These are phyloP conservation scores for Geococcyx californianus DNA, from an alignment of 2,113 vertebrate species.

Conservation along the genomic window DNA sequence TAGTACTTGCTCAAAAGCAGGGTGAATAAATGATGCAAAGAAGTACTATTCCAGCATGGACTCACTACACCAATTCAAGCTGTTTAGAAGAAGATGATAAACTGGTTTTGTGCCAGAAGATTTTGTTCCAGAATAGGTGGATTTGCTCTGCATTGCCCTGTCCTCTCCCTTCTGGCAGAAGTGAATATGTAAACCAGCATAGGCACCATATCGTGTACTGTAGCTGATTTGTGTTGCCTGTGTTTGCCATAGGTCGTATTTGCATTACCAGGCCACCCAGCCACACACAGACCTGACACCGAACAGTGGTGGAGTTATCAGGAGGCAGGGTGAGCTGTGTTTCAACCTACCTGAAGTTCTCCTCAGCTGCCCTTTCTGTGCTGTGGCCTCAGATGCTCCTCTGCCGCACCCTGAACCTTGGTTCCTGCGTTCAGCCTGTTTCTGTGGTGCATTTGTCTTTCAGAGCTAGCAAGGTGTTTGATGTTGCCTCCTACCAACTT, in stretches of 20 bases:
- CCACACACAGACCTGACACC: accelerated
- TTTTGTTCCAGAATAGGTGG: background rate
- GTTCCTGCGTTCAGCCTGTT: background rate
- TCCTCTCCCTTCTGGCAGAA: background rate
- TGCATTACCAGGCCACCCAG: background rate
- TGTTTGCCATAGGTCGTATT: background rate
- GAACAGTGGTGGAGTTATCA: background rate
- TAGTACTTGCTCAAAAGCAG: background rate
- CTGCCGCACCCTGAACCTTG: background rate
- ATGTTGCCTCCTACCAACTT: conserved; percentile 33
- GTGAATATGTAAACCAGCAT: accelerated
- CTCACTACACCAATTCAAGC: background rate
- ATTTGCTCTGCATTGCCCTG: background rate
- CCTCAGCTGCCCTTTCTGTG: background rate
- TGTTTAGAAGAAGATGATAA: background rate
- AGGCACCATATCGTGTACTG: background rate
- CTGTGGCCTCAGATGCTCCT: background rate
- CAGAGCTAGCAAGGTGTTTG: conserved; percentile 2
- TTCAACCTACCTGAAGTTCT: background rate
- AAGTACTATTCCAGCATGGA: background rate
- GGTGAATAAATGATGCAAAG: background rate
- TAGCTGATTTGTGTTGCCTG: accelerated
- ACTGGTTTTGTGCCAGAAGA: background rate
- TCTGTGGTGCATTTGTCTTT: conserved; percentile 22
- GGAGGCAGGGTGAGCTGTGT: background rate